Evolutionary conservation across 2,797 vertebrate genomes (phyloP).

Genomic region (Mycteria americana): DNA sequence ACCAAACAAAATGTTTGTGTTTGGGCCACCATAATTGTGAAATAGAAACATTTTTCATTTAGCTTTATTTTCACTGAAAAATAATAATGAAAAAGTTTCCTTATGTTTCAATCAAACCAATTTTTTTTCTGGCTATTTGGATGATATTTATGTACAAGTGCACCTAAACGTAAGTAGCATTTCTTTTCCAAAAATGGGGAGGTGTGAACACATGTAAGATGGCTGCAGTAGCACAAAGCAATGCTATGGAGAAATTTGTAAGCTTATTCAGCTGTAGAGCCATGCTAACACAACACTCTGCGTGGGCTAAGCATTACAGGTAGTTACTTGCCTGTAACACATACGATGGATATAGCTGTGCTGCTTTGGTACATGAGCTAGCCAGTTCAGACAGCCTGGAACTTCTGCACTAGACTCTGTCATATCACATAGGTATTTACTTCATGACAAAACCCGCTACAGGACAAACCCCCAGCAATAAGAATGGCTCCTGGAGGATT

Average conservation of each 20-base stretch:
- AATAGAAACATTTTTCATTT: not conserved
- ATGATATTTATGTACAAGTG: not conserved
- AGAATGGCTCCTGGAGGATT: not conserved
- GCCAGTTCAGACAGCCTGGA: not conserved
- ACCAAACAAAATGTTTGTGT: not conserved
- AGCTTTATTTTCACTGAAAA: not conserved
- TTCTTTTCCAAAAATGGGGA: not conserved
- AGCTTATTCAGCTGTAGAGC: not conserved
- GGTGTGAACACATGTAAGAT: not conserved
- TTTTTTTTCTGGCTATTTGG: not conserved
- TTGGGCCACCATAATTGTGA: not conserved
- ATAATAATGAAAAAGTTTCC: not conserved
- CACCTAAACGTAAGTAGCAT: not conserved
- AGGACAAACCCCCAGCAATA: not conserved
- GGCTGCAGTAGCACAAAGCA: not conserved
- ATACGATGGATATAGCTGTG: too few species aligned
- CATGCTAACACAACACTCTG: not conserved
- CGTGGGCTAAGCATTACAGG: too few species aligned
- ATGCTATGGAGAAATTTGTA: not conserved
- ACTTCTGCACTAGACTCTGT: not conserved
- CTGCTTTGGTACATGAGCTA: not conserved
- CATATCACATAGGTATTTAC: rapidly evolving
- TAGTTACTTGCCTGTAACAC: not conserved
- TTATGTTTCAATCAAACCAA: not conserved
- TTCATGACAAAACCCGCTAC: not conserved